phyloP scores from a whole-genome alignment of 2,888 invertebrate species.

The Drosophila mimica region DNA sequence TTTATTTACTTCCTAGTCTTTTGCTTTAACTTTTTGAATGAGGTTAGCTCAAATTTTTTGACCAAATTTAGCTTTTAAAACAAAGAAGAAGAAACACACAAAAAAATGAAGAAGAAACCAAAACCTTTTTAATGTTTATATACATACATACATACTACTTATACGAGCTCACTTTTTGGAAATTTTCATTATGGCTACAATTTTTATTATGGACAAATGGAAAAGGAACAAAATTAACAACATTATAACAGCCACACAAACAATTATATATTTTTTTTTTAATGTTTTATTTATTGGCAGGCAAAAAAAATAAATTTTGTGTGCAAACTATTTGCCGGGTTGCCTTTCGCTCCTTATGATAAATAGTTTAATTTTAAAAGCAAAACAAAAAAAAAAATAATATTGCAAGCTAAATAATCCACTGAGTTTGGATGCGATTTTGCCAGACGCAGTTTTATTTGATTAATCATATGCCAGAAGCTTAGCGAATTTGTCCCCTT shows the following conservation, averaged over 20 bases:
- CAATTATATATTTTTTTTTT: conserved; percentile 15
- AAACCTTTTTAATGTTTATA: conserved; percentile 58
- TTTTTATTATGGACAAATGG: conserved; percentile 4
- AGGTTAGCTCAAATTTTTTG: conserved; percentile 54
- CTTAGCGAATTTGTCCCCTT: conserved; percentile 24
- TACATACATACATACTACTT: conserved; percentile 24
- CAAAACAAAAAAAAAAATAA: not conserved
- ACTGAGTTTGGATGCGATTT: conserved; percentile 19
- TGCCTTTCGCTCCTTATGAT: conserved; percentile 40
- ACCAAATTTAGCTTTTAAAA: conserved; percentile 66
- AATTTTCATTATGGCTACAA: conserved; percentile 21
- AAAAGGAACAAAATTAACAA: conserved; percentile 1
- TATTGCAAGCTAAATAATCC: conserved; percentile 25
- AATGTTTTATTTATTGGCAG: conserved; percentile 16
- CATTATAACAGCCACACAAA: conserved; percentile 11
- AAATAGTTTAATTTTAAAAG: conserved; percentile 13
- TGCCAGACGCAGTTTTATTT: conserved; percentile 20
- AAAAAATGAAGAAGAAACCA: conserved; percentile 13
- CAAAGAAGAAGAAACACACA: not conserved
- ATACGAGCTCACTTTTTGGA: conserved; percentile 25
- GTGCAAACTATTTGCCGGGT: conserved; percentile 35
- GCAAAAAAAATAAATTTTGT: conserved; percentile 25
- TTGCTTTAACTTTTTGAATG: conserved; percentile 47
- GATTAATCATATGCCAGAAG: conserved; percentile 19
- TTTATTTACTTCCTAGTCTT: conserved; percentile 36